A percentile compares a stretch with the other conserved stretches of the same genome.
Conservation (phyloP, 2,113 vertebrate genomes). For the Pycnonotus jocosus region DNA sequence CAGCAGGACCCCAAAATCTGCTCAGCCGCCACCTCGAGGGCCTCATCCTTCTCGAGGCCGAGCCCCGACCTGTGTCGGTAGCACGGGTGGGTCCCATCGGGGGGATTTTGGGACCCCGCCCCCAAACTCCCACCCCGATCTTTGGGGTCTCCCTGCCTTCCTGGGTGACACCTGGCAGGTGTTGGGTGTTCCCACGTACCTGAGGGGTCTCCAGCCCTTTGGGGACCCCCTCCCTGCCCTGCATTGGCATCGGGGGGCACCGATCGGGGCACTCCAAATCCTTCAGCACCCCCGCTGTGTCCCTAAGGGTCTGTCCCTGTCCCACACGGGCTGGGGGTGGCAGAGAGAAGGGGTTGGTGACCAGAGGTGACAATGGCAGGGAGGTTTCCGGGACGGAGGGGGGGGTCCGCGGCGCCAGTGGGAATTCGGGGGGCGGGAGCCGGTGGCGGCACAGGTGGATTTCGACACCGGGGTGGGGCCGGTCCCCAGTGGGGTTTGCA, state of each 20-base stretch:
- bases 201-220: neutral
- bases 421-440: neutral
- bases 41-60: rapidly evolving
- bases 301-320: neutral
- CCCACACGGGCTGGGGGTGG: rapidly evolving
- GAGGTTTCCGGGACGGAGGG: too few relatives aligned
- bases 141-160: neutral
- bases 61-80: rapidly evolving
- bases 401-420: neutral
- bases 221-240: neutral
- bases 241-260: rapidly evolving
- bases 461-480: conserved; percentile 35
- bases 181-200: rapidly evolving
- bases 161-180: rapidly evolving
- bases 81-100: rapidly evolving
- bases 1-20: neutral
- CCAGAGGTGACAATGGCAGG: rapidly evolving
- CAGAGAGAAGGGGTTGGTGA: rapidly evolving
- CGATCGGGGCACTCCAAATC: neutral
- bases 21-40: rapidly evolving
- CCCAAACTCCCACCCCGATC: neutral
- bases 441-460: conserved; percentile 38
- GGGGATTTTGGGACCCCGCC: neutral
- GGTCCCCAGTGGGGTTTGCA: conserved; percentile 25
- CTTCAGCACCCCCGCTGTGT: neutral